Percentiles rank a stretch among this genome's conserved stretches.
Conservation (phyloP, 2,113 vertebrate species). For the Alexandromys fortis region DNA sequence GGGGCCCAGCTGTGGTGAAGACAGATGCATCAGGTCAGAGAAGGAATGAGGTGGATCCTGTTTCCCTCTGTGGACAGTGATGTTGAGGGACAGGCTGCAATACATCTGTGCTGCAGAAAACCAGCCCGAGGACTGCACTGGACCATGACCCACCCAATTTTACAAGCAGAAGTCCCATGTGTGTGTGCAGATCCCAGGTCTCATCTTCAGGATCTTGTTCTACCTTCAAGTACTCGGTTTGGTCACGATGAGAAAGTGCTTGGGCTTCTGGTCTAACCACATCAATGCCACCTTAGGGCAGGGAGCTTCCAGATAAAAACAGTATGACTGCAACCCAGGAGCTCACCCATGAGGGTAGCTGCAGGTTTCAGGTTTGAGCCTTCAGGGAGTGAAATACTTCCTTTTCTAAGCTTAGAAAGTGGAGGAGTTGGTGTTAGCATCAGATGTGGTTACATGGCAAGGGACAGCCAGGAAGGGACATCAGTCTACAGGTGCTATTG, state of each 20-base stretch:
- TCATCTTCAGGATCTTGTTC: background rate
- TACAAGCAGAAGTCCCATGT: background rate
- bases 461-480: background rate
- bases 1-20: background rate
- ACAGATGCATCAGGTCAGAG: background rate
- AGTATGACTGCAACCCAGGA: too few species aligned
- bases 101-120: background rate
- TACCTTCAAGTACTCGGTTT: background rate
- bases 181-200: background rate
- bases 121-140: background rate
- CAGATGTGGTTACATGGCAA: background rate
- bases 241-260: background rate
- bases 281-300: too few species aligned
- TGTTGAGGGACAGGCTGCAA: background rate
- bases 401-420: background rate
- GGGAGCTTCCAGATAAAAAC: background rate
- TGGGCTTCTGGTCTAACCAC: background rate
- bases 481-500: too few species aligned
- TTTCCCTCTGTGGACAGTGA: background rate
- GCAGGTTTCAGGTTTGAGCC: background rate
- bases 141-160: background rate
- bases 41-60: too few species aligned
- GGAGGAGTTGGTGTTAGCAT: background rate
- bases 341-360: too few species aligned
- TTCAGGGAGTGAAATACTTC: background rate